Evolutionary conservation across 2,797 vertebrate genomes (phyloP), one percentile per base, ranked within the genome.

Genomic region (Apogon hyalosoma): DNA sequence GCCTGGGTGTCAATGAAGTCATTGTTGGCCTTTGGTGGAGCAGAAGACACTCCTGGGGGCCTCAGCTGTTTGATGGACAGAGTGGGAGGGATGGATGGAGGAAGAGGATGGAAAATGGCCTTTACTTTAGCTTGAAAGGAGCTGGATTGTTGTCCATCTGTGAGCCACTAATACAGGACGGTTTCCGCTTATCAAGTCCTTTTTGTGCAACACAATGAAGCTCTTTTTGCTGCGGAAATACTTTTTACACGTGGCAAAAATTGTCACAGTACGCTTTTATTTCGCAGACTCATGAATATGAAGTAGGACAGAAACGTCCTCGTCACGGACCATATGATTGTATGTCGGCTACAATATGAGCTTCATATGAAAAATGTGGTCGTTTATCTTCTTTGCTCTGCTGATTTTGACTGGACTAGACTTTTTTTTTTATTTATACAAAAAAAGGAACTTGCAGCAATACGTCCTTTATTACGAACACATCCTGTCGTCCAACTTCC

Each of bases 11-110:
- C 93, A 92, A 19, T 71, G 36, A 73, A 86, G 77, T 86, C 74
- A 89, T 92, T 95, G 93, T 95, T 58, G 82, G 67, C 73, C 87
- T 85, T 90, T 77, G 90, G 92, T 90, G 88, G 82, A 64, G 69
- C 58, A 73, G 83, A 86, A 86, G 82, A 79, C 79, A 77, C 74
- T 88, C 90, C 71, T 51, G 71, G 75, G 78, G 79, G 66, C 63
- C 80, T 85, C 78, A 66, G 83, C 84, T 87, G 78, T 88, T 85
- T 88, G 83, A 88, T 28, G 52, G 85, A 82, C 67, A 60, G 73
- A 46, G 53, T 52, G 67, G 53, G 69, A 65, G 73, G 77, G 47
- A 51, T 41, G 67, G 54, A 31, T 40, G 45, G 31, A 59, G 59
- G 49, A 48, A 63, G 70, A 54, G 52, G 15, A 63, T 72, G 56